A percentile compares a stretch with the other conserved stretches of the same genome.
These are phyloP conservation scores for Hydrocynus forskahlii DNA, from an alignment of 2,797 vertebrate genomes.

Conservation along the genomic window DNA sequence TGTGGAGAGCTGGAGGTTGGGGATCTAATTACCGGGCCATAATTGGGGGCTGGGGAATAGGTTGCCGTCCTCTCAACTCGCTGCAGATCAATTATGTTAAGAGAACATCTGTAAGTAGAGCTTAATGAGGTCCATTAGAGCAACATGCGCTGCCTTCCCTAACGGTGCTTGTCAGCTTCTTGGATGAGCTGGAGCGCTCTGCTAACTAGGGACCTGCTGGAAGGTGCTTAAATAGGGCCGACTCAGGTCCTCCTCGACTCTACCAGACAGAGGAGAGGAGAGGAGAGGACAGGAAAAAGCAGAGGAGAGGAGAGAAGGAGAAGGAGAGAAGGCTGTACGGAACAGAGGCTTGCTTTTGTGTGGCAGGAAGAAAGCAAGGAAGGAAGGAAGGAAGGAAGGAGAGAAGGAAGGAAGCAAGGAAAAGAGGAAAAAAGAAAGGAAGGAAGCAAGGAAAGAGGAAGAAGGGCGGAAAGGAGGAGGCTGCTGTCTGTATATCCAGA, in stretches of 20 bases:
- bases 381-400: not conserved
- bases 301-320: not conserved
- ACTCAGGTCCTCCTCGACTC: constrained; percentile 79
- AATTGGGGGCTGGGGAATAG: constrained; percentile 99
- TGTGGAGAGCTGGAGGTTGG: constrained; percentile 99
- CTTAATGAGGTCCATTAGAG: constrained; percentile 99
- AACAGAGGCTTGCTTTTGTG: not conserved
- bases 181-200: constrained; percentile 97
- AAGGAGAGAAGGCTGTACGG: not conserved
- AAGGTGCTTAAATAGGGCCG: constrained; percentile 95
- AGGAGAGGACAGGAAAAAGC: constrained; percentile 31
- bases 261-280: constrained; percentile 69
- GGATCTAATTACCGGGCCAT: constrained; percentile 99
- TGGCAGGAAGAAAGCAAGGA: not conserved
- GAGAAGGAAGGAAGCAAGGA: too few species aligned
- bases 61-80: constrained; percentile 99
- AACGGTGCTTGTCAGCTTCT: constrained; percentile 99
- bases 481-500: not conserved
- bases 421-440: too few species aligned
- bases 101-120: constrained; percentile 99
- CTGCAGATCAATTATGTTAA: constrained; percentile 99
- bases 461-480: too few species aligned
- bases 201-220: constrained; percentile 97
- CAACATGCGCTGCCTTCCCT: constrained; percentile 98
- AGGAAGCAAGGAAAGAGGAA: too few species aligned